A percentile compares a stretch with the other conserved stretches of the same genome.
Evolutionary conservation across 2,113 vertebrate species (phyloP).

Genomic region (Podiceps cristatus): DNA sequence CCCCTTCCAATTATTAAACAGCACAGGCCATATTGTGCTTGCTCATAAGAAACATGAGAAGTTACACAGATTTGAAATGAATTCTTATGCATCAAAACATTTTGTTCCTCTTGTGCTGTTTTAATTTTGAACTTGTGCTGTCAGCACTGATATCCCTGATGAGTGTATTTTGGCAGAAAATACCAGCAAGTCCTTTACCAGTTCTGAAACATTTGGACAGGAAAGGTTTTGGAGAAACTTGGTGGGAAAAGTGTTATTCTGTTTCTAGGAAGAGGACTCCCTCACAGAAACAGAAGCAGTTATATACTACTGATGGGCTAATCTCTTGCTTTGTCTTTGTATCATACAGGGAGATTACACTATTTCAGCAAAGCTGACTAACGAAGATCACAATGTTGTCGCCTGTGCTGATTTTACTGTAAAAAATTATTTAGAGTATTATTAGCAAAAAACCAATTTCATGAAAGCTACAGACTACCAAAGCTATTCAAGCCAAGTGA

Average conservation of each 20-base stretch:
- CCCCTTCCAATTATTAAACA: background rate
- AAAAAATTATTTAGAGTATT: constrained; percentile 40
- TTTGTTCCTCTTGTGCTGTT: background rate
- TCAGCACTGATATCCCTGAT: background rate
- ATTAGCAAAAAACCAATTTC: background rate
- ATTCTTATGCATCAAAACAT: background rate
- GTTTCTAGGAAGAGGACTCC: background rate
- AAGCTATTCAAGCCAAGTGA: background rate
- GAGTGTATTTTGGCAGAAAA: constrained; percentile 4
- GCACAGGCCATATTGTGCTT: background rate
- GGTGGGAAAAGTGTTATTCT: background rate
- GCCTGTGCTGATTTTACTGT: constrained; percentile 70
- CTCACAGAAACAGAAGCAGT: background rate
- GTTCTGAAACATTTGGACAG: background rate
- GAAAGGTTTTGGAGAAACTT: background rate
- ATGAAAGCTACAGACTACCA: background rate
- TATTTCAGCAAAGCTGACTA: constrained; percentile 56
- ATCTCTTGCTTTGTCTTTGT: constrained; percentile 3
- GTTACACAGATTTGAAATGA: background rate
- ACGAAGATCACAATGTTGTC: constrained; percentile 41
- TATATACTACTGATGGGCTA: background rate
- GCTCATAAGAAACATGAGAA: background rate
- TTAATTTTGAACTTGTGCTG: constrained; percentile 26
- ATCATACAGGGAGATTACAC: constrained; percentile 73
- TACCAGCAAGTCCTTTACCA: background rate